Base-by-base conservation (phyloP, 2,888 invertebrate species). In the Hermaeophaga mercurialis region DNA sequence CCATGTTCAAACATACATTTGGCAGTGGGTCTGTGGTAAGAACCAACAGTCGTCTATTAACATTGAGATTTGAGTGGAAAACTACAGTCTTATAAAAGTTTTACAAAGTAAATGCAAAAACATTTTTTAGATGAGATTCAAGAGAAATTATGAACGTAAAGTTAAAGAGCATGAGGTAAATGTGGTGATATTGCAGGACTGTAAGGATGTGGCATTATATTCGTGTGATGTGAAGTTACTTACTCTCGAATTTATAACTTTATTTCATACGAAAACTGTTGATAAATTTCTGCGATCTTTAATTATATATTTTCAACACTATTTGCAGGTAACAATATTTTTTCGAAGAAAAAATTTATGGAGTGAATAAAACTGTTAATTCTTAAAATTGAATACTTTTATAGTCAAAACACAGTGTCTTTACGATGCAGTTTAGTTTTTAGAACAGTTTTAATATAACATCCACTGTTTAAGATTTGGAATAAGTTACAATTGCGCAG, bases 231-330 rank as follows among this genome's bases (percentile, higher is more conserved):
- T 81, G 24, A 76, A 73, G 60, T 76, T 81, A 70, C 72, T 84
- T 65, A 82, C 82, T 56, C 74, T 80, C n/a, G 80, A 83, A 70
- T 82, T 87, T 65, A 82, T 87, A 62, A 79, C 80, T 59, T 81
- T 84, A 68, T 80, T 87, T 59, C 81, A 87, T 70, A 77, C 78
- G 24, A 79, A 81, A 41, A 79, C 82, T 18, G 81, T 84, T 36
- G 87, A 87, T 71, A 78, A 82, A 67, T 85, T 86, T 71, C 75
- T 87, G 54, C 78, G 86, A 60, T 81, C 84, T n/a, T 75, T 85
- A 49, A 82, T 85, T 52, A 71, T 87, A 45, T 87, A 83, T 69
- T 82, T 84, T 65, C 84, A 84, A 69, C 84, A 82, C 72, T 86
- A 83, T 72, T 77, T 84, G 63, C 83, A 84, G 78, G 85, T 84